phyloP scores from a whole-genome alignment of 2,888 invertebrate species.

The Ochlodes sylvanus region DNA sequence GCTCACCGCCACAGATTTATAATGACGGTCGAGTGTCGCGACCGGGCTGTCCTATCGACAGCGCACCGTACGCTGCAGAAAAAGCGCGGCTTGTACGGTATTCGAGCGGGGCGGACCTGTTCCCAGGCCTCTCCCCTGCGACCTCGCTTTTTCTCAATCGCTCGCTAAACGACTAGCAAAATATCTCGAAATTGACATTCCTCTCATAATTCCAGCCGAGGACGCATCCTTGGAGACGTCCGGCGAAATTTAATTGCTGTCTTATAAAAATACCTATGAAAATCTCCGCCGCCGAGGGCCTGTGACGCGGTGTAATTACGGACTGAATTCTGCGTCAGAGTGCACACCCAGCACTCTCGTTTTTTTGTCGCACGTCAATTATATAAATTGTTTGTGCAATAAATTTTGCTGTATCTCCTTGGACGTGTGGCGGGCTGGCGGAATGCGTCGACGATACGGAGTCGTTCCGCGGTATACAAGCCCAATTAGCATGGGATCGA shows the following conservation, averaged over 20 bases:
- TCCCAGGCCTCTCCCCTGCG: conserved; percentile 65
- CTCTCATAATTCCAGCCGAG: conserved; percentile 75
- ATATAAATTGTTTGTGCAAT: conserved; percentile 84
- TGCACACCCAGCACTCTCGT: conserved; percentile 68
- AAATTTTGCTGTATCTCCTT: conserved; percentile 82
- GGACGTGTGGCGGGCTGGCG: conserved; percentile 68
- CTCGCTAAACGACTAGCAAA: conserved; percentile 77
- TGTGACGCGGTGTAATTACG: conserved; percentile 74
- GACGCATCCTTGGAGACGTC: conserved; percentile 75
- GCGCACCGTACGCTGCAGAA: conserved; percentile 60
- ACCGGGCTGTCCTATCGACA: conserved; percentile 69
- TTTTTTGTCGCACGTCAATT: conserved; percentile 83
- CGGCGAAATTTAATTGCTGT: conserved; percentile 68
- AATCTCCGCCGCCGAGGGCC: conserved; percentile 59
- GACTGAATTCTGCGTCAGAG: conserved; percentile 69
- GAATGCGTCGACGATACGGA: conserved; percentile 67
- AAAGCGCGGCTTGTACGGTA: conserved; percentile 69
- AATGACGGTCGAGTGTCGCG: conserved; percentile 79
- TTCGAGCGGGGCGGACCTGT: conserved; percentile 70
- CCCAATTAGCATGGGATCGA: conserved; percentile 85
- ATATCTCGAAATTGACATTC: conserved; percentile 83
- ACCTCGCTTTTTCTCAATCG: conserved; percentile 64
- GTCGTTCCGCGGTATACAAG: conserved; percentile 59
- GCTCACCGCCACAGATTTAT: conserved; percentile 80
- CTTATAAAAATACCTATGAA: conserved; percentile 72